These are phyloP conservation scores for Lophura nycthemera DNA, from an alignment of 2,113 vertebrate genomes.

Conservation along the genomic window DNA sequence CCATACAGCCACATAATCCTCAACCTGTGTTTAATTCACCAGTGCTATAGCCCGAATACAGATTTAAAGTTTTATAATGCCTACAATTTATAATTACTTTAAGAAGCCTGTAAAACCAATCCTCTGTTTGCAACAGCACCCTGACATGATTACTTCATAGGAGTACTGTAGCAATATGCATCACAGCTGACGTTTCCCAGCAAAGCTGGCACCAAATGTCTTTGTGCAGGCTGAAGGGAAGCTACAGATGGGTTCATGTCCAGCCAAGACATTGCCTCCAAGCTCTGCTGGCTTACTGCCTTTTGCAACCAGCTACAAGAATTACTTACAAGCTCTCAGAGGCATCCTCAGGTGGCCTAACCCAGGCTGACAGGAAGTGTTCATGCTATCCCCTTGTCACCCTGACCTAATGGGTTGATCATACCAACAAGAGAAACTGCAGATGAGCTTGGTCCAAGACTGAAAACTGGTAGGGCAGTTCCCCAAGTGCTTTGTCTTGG, in stretches of 20 bases:
- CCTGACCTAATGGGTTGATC: neutral
- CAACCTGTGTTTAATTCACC: neutral
- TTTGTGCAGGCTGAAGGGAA: neutral
- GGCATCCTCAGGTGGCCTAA: neutral
- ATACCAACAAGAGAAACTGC: neutral
- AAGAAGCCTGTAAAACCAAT: neutral
- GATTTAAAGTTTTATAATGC: neutral
- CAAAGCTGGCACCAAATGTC: neutral
- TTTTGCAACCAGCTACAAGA: neutral
- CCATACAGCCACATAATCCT: neutral
- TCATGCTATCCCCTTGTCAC: neutral
- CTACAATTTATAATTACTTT: neutral
- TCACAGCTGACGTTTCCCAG: neutral
- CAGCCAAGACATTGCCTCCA: neutral
- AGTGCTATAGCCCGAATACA: neutral
- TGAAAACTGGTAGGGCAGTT: neutral
- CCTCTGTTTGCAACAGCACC: neutral
- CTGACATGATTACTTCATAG: neutral
- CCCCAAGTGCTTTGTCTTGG: neutral
- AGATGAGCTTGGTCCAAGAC: neutral
- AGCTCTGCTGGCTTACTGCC: neutral
- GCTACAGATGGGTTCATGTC: neutral
- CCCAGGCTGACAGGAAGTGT: rapidly evolving
- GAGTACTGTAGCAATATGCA: neutral
- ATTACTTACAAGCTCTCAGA: neutral